Evolutionary conservation across 2,113 vertebrate species (phyloP).

Genomic region (Orcinus orca): DNA sequence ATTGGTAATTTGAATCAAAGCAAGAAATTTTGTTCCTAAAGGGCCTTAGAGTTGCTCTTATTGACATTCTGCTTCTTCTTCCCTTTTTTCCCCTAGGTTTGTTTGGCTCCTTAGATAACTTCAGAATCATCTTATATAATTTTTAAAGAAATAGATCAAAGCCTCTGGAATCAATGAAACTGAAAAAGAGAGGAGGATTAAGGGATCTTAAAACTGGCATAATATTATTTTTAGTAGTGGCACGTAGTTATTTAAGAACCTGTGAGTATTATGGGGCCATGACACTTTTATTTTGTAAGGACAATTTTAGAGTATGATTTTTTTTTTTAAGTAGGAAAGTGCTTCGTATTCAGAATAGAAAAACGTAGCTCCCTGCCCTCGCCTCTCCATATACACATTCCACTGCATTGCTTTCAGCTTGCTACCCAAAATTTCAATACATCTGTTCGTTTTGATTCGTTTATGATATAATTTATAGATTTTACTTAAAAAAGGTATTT

Average conservation of each 20-base stretch:
- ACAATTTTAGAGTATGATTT: neutral
- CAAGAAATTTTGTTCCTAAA: neutral
- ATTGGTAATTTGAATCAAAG: neutral
- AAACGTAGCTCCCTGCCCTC: neutral
- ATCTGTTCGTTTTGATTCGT: neutral
- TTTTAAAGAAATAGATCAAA: constrained; percentile 6
- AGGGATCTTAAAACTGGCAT: neutral
- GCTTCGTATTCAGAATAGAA: neutral
- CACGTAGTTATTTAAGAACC: neutral
- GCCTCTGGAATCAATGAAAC: neutral
- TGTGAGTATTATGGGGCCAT: neutral
- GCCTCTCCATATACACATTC: neutral
- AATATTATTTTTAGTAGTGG: neutral
- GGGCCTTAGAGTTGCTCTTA: neutral
- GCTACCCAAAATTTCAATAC: neutral
- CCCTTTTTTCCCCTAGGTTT: rapidly evolving
- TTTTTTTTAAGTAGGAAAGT: neutral
- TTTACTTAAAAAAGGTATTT: neutral
- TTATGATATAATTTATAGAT: neutral
- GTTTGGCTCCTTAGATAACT: neutral
- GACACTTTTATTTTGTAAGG: neutral
- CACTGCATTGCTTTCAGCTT: neutral
- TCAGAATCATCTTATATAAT: neutral
- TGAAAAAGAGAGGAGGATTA: neutral
- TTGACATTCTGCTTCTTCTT: neutral